Conservation (phyloP, 2,888 invertebrate genomes). For the Criorhina ranunculi region DNA sequence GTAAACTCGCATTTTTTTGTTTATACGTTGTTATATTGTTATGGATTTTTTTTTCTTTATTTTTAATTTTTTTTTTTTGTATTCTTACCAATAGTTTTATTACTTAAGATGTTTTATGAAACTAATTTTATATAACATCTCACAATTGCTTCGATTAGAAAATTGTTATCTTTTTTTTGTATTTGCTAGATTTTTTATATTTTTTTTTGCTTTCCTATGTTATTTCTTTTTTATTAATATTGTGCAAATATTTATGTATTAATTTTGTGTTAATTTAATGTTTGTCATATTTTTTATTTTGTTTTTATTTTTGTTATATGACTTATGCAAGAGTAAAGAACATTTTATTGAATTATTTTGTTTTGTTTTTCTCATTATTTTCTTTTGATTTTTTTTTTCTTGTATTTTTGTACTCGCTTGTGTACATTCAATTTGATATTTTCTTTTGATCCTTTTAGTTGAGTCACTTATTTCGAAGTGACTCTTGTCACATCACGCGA, state of each 20-base stretch:
- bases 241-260: conserved; percentile 75
- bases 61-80: conserved; percentile 25
- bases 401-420: conserved; percentile 11
- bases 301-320: conserved; percentile 72
- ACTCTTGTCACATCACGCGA: too few relatives aligned
- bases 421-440: not conserved
- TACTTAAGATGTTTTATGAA: conserved; percentile 45
- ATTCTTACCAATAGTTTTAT: conserved; percentile 60
- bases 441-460: too few relatives aligned
- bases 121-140: conserved; percentile 60
- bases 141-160: conserved; percentile 64
- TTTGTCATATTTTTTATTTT: conserved; percentile 75
- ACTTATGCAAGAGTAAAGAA: conserved; percentile 73
- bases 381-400: conserved; percentile 3
- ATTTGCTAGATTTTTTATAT: conserved; percentile 68
- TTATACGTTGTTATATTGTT: conserved; percentile 74
- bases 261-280: conserved; percentile 75
- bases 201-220: conserved; percentile 73
- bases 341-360: conserved; percentile 63
- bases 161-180: conserved; percentile 75
- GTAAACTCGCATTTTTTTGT: conserved; percentile 76
- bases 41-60: conserved; percentile 52
- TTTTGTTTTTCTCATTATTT: conserved; percentile 46
- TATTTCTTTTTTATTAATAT: conserved; percentile 75
- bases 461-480: too few relatives aligned